Evolutionary conservation across 2,888 invertebrate genomes (phyloP), one percentile per base, ranked within the genome.

Genomic region (Tridacna gigas): DNA sequence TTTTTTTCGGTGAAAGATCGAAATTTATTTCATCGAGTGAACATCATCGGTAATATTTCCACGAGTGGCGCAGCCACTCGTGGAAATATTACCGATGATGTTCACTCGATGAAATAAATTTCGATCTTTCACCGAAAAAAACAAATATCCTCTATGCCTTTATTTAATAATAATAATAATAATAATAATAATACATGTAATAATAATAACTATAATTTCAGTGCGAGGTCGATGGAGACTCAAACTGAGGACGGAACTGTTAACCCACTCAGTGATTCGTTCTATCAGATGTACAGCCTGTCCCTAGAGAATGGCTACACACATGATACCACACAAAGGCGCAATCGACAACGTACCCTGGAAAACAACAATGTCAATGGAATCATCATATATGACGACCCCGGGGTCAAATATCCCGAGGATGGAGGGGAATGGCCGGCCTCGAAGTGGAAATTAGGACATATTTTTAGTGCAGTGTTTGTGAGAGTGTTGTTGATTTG

Each of bases 401-500:
- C 75, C 12, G 63, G 63, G 26, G 75, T 63, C 22, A 75, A 63
- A 37, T 63, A 48, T 22, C 75, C 75, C 25, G 51, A 26, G 22
- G 51, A 48, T 2, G 18, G 2, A 47, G 65, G 25, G 48, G 66
- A 65, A 48, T n/a, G 51, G 67, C 61, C 61, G 12, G 61, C n/a
- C 15, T 65, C 76, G 7, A 45, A 28, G 20, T 65, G 79, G 60
- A 77, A 81, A 47, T 51, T 77, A 26, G 47, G 81, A 5, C 63
- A 73, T 1, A 75, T 86, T 20, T 48, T 80, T 20, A 45, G 86
- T 80, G 89, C 90, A 0, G 48, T 86, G 18, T 77, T 85, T 71
- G 90, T 89, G 15, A 76, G 91, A 56, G 25, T 88, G 25, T 47
- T 85, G 5, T 79, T 91, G 93, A 97, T 97, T 4, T 96, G 96